Percentiles rank a stretch among this genome's conserved stretches.
Evolutionary conservation across 2,797 vertebrate genomes (phyloP).

Genomic region (Crenichthys baileyi): DNA sequence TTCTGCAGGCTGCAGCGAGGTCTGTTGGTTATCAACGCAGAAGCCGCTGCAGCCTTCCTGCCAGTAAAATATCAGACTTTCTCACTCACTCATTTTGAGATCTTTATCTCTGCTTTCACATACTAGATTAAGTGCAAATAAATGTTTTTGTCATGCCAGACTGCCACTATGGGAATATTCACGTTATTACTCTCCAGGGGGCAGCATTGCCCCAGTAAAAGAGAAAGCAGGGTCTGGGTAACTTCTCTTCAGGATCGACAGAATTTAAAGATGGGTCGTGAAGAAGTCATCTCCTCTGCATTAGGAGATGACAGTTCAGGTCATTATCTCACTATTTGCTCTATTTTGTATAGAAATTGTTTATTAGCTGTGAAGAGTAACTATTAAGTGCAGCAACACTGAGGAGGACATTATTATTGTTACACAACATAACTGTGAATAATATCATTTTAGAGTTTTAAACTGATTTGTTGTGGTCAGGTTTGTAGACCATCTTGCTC

Average conservation of each 20-base stretch:
- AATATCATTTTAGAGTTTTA: background rate
- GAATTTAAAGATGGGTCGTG: background rate
- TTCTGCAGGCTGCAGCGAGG: slow-evolving; percentile 39
- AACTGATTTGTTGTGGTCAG: background rate
- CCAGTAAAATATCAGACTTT: slow-evolving; percentile 15
- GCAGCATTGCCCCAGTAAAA: background rate
- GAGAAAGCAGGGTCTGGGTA: background rate
- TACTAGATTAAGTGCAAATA: slow-evolving; percentile 1
- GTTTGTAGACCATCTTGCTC: background rate
- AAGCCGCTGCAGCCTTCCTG: slow-evolving; percentile 20
- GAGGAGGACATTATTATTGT: background rate
- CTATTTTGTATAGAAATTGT: background rate
- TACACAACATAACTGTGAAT: background rate
- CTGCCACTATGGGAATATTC: slow-evolving; percentile 4
- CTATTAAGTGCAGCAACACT: background rate
- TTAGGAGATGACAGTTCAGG: background rate
- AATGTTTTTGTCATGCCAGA: background rate
- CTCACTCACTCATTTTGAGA: background rate
- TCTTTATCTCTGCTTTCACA: slow-evolving; percentile 5
- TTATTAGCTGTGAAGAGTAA: background rate
- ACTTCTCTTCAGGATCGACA: background rate
- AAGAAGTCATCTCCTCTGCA: background rate
- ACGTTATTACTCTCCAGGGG: slow-evolving; percentile 17
- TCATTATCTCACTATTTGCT: background rate
- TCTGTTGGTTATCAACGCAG: slow-evolving; percentile 44